phyloP scores from a whole-genome alignment of 2,797 vertebrate genomes.

The Pseudotriccus pelzelni region DNA sequence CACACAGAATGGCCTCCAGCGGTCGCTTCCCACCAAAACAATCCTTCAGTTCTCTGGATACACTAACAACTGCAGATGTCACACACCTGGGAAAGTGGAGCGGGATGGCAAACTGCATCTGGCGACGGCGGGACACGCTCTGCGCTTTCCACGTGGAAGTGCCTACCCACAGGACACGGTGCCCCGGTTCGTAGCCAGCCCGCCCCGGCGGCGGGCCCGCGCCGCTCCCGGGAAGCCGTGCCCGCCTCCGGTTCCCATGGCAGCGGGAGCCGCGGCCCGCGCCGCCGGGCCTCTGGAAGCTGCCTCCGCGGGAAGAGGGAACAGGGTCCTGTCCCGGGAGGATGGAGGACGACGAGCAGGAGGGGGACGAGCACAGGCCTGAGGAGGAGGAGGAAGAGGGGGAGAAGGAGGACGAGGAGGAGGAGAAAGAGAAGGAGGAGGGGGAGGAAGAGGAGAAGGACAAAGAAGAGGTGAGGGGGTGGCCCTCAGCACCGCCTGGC shows the following conservation, averaged over 20 bases:
- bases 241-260: slow-evolving; percentile 26
- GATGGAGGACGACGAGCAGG: slow-evolving; percentile 70
- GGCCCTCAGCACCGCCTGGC: background rate
- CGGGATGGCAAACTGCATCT: rapidly evolving
- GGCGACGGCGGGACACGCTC: rapidly evolving
- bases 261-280: background rate
- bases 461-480: slow-evolving; percentile 3
- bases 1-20: background rate
- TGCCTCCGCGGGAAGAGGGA: background rate
- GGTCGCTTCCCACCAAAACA: rapidly evolving
- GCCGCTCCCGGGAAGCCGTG: background rate
- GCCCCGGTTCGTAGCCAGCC: background rate
- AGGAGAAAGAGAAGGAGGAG: background rate
- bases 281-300: background rate
- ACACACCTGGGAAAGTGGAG: background rate
- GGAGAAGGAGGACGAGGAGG: background rate
- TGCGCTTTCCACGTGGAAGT: rapidly evolving
- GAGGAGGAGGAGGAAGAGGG: slow-evolving; percentile 49
- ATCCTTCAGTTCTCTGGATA: background rate
- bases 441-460: background rate
- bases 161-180: rapidly evolving
- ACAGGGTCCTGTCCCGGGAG: background rate
- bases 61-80: rapidly evolving
- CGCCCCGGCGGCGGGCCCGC: background rate
- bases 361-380: background rate